Percentiles rank a stretch among this genome's conserved stretches.
phyloP scores from a whole-genome alignment of 2,113 vertebrate species.

The Thunnus thynnus region DNA sequence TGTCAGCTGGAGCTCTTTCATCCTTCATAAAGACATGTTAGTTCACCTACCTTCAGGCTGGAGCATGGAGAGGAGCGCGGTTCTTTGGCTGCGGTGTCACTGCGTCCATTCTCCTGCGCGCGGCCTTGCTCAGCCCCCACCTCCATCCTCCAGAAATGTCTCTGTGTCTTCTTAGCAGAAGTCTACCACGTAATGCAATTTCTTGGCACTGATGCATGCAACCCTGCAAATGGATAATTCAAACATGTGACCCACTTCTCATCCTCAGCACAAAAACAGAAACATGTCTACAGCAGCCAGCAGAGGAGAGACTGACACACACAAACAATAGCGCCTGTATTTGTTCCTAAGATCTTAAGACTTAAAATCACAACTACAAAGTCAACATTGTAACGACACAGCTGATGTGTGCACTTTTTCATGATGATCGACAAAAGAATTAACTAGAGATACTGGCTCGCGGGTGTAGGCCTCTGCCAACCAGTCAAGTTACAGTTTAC shows the following conservation, averaged over 20 bases:
- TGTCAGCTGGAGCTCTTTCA: slow-evolving; percentile 10
- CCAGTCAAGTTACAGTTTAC: too few species aligned
- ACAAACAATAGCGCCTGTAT: slow-evolving; percentile 9
- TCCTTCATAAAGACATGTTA: background rate
- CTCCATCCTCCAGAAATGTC: slow-evolving; percentile 75
- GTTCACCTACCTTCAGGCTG: slow-evolving; percentile 76
- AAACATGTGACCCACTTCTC: slow-evolving; percentile 82
- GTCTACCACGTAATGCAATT: slow-evolving; percentile 75
- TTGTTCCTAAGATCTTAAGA: slow-evolving; percentile 17
- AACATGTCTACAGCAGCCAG: slow-evolving; percentile 33
- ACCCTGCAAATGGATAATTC: slow-evolving; percentile 82
- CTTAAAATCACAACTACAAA: slow-evolving; percentile 15
- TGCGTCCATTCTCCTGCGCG: slow-evolving; percentile 67
- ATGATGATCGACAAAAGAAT: background rate
- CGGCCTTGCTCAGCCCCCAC: slow-evolving; percentile 54
- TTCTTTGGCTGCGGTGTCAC: slow-evolving; percentile 42
- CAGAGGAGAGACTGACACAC: slow-evolving; percentile 25
- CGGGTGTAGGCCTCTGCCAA: too few species aligned
- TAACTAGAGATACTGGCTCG: too few species aligned
- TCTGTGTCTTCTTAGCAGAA: slow-evolving; percentile 67
- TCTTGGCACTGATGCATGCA: slow-evolving; percentile 78
- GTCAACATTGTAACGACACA: background rate
- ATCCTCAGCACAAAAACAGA: slow-evolving; percentile 58
- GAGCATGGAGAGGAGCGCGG: slow-evolving; percentile 52
- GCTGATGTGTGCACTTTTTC: background rate